Evolutionary conservation across 2,113 vertebrate species (phyloP).

Genomic region (Neodontobutis hainanensis): DNA sequence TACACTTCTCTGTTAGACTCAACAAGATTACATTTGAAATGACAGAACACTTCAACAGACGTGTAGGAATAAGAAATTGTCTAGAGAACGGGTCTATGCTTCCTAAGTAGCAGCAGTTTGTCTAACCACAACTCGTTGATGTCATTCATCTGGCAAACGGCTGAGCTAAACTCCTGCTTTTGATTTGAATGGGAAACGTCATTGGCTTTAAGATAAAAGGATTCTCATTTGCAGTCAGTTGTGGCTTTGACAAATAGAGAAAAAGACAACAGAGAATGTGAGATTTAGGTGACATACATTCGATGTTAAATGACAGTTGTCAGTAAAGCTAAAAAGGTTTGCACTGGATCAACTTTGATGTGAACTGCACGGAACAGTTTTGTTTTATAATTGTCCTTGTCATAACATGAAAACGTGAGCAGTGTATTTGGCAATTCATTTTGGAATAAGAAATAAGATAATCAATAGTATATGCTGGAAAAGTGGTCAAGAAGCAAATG

Average conservation of each 20-base stretch:
- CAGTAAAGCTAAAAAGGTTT: no score
- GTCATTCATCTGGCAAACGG: conserved; percentile 36
- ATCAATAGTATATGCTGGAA: no score
- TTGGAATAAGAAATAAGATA: no score
- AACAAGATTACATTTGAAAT: neutral
- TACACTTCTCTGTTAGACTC: no score
- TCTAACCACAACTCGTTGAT: conserved; percentile 52
- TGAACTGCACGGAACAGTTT: no score
- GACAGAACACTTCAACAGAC: neutral
- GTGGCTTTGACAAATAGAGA: conserved; percentile 28
- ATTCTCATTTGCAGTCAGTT: conserved; percentile 27
- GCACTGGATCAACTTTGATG: no score
- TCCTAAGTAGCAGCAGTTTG: conserved; percentile 44
- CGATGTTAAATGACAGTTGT: no score
- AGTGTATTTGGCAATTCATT: no score
- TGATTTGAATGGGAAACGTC: conserved; percentile 41
- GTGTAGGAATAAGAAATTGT: neutral
- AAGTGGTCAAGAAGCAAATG: no score
- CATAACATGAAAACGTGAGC: no score
- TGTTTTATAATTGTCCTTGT: no score
- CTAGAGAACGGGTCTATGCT: neutral
- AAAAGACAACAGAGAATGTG: conserved; percentile 34
- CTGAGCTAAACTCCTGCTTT: conserved; percentile 47
- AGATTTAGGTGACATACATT: conserved; percentile 33
- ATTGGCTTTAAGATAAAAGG: conserved; percentile 41